Base-by-base conservation (phyloP, 1,140 invertebrate genomes). In the Melipona quadrifasciata region DNA sequence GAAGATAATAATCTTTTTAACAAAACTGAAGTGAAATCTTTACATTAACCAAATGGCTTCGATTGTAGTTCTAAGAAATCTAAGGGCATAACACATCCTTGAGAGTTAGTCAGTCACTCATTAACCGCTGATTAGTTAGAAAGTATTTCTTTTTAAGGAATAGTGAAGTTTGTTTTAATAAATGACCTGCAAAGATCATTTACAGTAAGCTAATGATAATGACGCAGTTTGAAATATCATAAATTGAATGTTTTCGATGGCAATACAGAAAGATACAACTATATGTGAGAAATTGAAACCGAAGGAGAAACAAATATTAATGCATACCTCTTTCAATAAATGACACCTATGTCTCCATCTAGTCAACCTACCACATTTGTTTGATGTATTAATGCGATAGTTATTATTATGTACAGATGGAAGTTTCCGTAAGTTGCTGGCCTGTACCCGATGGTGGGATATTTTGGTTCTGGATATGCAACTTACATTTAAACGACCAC, bases 321-420 rank as follows among this genome's bases (percentile, higher is more conserved):
- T 65, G 81, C 73, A 86, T 89, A 95, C 94, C 88, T 95, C 94
- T 93, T 95, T 95, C 12, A 95, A 85, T 87, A 94, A 92, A 91
- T 92, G 92, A 17, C 93, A 93, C 84, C 93, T 91, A 77, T 91
- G 90, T 84, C 92, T 92, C 94, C 95, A 95, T 76, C 94, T 92
- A 31, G 91, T 93, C 51, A 95, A 84, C 88, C 93, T 90, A 31
- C 92, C 89, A 81, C 92, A 95, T 92, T 92, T 93, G 65, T 91
- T 94, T 12, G 93, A 91, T 34, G 91, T 92, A 73, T 92, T 93
- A 70, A 94, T 91, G 17, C 92, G 90, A 71, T 93, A 92, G 86
- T 85, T 92, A 74, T 90, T 93, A 80, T 92, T 94, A 82, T 90
- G 92, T 67, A 93, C 91, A 24, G 92, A 89, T 79, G 93, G 90